Base-by-base conservation (phyloP, 2,888 invertebrate genomes). In the Zele albiditarsus region DNA sequence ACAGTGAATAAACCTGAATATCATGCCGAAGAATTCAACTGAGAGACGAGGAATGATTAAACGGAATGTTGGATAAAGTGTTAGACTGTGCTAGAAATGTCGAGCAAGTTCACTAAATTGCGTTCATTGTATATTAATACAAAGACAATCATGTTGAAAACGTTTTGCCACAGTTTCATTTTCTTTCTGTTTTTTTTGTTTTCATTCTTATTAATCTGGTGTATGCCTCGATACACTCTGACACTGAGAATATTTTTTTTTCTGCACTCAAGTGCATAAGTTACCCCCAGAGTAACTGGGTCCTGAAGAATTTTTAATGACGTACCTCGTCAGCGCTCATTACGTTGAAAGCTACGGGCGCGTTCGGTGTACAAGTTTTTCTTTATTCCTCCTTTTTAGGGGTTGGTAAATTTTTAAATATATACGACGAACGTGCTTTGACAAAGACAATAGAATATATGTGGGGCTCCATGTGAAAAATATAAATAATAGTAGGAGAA, bases 231-330 rank as follows among this genome's bases (percentile, higher is more conserved):
- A 20, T n/a, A 53, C 20, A 53, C 12, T 20, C 33, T 27, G n/a
- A 12, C 23, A 27, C 53, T 27, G 10, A 3, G 31, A 31, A 68
- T 10, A 28, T 42, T 14, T 49, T 25, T 49, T 49, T 68, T 33
- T 10, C 23, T 57, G 23, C 57, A 33, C 46, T 46, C 62, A 63
- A 33, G 23, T 23, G 28, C 33, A 63, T 74, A 46, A 69, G 42
- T 70, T 63, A 65, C 53, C 27, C 42, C 20, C n/a, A 20, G n/a
- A 58, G 57, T 6, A 53, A 23, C 28, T n/a, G 53, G 65, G 53
- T 53, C 65, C 57, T 69, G 63, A 53, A 46, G 70, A 74, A 74
- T 74, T 74, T 69, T 65, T 74, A 70, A 74, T 57, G 58, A 74
- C 57, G 28, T 65, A 65, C 42, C 63, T 66, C 53, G 42, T 27